These are phyloP conservation scores for Thera obeliscata DNA, from an alignment of 2,888 invertebrate species.

Conservation along the genomic window DNA sequence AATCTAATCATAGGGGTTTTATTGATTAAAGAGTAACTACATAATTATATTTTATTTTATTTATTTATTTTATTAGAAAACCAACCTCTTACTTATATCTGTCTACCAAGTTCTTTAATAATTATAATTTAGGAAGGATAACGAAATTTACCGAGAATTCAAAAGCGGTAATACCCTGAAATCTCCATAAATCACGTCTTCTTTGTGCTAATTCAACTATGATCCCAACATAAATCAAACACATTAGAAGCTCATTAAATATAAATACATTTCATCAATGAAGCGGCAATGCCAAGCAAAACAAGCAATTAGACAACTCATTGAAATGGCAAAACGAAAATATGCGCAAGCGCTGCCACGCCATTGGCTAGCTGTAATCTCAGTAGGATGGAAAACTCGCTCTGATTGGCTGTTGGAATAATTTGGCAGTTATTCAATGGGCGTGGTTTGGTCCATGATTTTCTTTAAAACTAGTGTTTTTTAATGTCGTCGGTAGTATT, in stretches of 20 bases:
- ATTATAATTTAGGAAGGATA: not conserved
- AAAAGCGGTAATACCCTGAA: conserved; percentile 16
- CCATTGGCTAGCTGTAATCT: conserved; percentile 60
- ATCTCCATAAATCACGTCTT: conserved; percentile 51
- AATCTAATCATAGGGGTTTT: too few species aligned
- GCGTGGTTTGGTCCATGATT: conserved; percentile 57
- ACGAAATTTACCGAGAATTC: conserved; percentile 32
- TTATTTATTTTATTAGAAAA: too few species aligned
- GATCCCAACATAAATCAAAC: conserved; percentile 40
- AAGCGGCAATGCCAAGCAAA: conserved; percentile 63
- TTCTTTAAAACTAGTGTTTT: conserved; percentile 33
- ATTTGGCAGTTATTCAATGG: conserved; percentile 78
- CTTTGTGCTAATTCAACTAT: conserved; percentile 44
- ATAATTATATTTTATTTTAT: too few species aligned
- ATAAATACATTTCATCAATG: conserved; percentile 54
- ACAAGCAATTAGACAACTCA: conserved; percentile 69
- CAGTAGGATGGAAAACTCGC: conserved; percentile 49
- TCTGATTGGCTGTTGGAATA: conserved; percentile 59
- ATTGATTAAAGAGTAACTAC: too few species aligned
- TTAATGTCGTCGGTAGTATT: conserved; percentile 31
- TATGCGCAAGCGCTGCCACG: conserved; percentile 70
- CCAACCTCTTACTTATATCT: not conserved
- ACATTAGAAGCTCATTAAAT: conserved; percentile 42
- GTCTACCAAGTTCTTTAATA: not conserved
- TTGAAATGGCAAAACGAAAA: conserved; percentile 72